Base-by-base conservation (phyloP, 2,113 vertebrate genomes). In the Dendrocopos noguchii region DNA sequence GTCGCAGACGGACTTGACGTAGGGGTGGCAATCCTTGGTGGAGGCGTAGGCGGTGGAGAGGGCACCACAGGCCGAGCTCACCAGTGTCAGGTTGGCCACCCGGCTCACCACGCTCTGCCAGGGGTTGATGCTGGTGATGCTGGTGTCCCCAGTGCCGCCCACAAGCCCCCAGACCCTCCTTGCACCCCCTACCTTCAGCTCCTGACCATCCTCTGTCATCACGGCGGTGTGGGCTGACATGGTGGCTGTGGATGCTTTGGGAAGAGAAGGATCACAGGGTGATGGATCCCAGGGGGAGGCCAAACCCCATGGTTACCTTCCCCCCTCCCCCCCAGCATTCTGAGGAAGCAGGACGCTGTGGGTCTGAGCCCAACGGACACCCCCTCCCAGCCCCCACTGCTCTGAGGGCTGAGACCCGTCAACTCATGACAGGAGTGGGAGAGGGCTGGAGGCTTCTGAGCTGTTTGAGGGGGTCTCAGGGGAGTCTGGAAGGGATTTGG, bases 11-110 rank as follows among this genome's bases (percentile, higher is more conserved):
- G 98, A 98, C 81, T 91, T 98, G 70, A 99, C 90, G 8, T 98
- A 97, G 4, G 99, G 99, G 63, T 99, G 86, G 28, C 64, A 98
- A 75, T 98, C 98, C 96, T 99, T 99, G 73, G 99, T 98, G 96
- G 93, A 97, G 33, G 53, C n/a, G 82, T 99, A 99, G 0, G 97
- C 98, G 0, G 91, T 94, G 22, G 97, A 97, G 47, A 99, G 97
- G 0, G n/a, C 89, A 0, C 80, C 97, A 18, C 90, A 99, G 2
- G 98, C 97, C 1, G 95, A 98, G 93, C 98, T 98, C 84, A 99
- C 98, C 95, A 99, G 95, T 2, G 98, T 66, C 80, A 99, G 95
- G 77, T 70, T 97, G 46, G 93, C 96, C 81, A 99, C 97, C 4
- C 98, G 96, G n/a, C 84, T 97, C 80, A 98, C 97, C 71, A 98